Base-by-base conservation (phyloP, 1,140 invertebrate genomes). In the Yoshiicerus persimilis region DNA sequence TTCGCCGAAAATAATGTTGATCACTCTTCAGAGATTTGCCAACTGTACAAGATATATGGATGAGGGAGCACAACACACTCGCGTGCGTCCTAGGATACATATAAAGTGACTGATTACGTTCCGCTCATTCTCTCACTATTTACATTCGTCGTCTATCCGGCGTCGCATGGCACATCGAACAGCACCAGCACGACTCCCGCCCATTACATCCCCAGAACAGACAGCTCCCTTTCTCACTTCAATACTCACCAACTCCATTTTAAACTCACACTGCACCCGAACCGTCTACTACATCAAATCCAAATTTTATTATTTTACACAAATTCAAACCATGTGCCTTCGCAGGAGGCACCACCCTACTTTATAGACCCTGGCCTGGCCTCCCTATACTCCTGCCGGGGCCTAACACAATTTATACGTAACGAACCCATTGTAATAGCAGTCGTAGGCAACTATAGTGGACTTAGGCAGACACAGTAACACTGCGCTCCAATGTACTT, bases 21-120 rank as follows among this genome's bases (percentile, higher is more conserved):
- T 89, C 88, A 89, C 88, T 86, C 88, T 89, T 89, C 86, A 87
- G 88, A 89, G 88, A 89, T 89, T 89, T 89, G 88, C 80, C 84
- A 87, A 87, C 39, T 80, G 62, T 34, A 86, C 66, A 88, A 88
- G 88, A 88, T 86, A 86, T 86, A 88, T 88, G 87, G 83, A 85
- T 66, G 87, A 84, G 87, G 80, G 85, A 88, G 84, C 64, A 86
- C 36, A 86, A 86, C 38, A 88, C 41, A 88, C 41, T 80, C 39
- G 36, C 84, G 9, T 64, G 84, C 25, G 41, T 41, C 88, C 84
- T 86, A 25, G 85, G 88, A 88, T 88, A 86, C 88, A 88, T 88
- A 88, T 86, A 88, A 88, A 88, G 88, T 88, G 88, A 88, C 88
- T 88, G 88, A 88, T 88, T 88, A 88, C 70, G 39, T 30, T 70